These are phyloP conservation scores for Enteromius afrohamiltoni DNA, from an alignment of 2,797 vertebrate genomes.

Conservation along the genomic window DNA sequence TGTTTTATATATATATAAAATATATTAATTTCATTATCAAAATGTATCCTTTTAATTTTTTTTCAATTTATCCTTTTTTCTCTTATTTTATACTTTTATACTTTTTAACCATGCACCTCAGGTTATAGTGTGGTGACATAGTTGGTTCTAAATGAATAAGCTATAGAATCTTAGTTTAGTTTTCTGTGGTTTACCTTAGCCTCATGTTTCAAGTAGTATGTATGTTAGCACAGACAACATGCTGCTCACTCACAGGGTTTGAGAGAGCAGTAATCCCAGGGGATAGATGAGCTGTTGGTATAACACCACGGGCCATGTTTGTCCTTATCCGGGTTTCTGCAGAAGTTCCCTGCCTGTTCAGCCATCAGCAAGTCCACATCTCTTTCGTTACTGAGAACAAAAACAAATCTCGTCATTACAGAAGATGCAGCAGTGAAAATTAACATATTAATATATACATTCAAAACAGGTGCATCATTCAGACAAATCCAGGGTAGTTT, in stretches of 20 bases:
- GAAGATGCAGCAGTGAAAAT: not conserved
- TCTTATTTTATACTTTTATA: not conserved
- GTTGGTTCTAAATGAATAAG: not conserved
- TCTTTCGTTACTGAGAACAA: slow-evolving; percentile 46
- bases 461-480: slow-evolving; percentile 30
- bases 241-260: slow-evolving; percentile 86
- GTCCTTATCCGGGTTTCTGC: slow-evolving; percentile 96
- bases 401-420: slow-evolving; percentile 35
- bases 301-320: slow-evolving; percentile 98
- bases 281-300: slow-evolving; percentile 88
- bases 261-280: slow-evolving; percentile 95
- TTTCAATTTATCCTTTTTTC: not conserved
- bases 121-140: not conserved
- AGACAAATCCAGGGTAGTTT: not conserved
- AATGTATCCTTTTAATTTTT: not conserved
- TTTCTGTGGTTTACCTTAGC: not conserved
- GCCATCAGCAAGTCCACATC: slow-evolving; percentile 66
- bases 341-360: slow-evolving; percentile 88
- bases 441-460: slow-evolving; percentile 8
- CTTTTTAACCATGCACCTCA: not conserved
- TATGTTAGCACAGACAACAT: slow-evolving; percentile 25
- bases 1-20: too few species aligned
- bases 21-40: not conserved
- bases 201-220: slow-evolving; percentile 62
- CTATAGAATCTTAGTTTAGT: not conserved